Evolutionary conservation across 2,113 vertebrate genomes (phyloP).

Genomic region (Gymnarchus niloticus): DNA sequence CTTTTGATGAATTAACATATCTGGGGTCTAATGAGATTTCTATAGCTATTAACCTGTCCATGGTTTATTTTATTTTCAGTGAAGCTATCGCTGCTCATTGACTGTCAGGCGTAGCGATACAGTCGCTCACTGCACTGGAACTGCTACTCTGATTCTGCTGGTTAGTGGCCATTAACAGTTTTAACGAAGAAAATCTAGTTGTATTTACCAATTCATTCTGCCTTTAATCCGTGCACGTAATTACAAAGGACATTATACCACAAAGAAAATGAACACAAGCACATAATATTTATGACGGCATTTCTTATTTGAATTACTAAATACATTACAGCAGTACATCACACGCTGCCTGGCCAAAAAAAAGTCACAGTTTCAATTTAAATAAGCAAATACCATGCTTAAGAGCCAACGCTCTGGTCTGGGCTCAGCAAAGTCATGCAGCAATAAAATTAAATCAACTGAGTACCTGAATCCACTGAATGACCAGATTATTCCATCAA

Average conservation of each 20-base stretch:
- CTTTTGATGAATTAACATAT: constrained; percentile 13
- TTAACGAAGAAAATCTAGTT: not conserved
- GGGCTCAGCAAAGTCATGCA: no score
- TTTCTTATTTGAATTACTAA: no score
- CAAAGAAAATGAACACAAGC: not conserved
- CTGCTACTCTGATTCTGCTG: not conserved
- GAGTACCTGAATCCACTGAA: no score
- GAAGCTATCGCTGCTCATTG: not conserved
- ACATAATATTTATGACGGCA: not conserved
- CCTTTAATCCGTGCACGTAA: not conserved
- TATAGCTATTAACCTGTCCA: not conserved
- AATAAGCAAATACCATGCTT: no score
- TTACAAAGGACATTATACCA: no score
- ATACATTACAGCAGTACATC: no score
- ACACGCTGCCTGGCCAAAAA: no score
- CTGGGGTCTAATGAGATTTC: constrained; percentile 5
- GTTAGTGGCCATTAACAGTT: not conserved
- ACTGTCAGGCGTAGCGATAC: not conserved
- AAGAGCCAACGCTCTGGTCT: no score
- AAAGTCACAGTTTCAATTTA: no score
- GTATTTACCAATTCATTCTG: not conserved
- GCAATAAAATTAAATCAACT: no score
- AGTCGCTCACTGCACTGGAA: not conserved
- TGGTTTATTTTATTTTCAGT: not conserved
- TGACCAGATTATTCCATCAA: no score